Evolutionary conservation across 2,888 invertebrate species (phyloP), one percentile per base, ranked within the genome.

Genomic region (Callosobruchus maculatus): DNA sequence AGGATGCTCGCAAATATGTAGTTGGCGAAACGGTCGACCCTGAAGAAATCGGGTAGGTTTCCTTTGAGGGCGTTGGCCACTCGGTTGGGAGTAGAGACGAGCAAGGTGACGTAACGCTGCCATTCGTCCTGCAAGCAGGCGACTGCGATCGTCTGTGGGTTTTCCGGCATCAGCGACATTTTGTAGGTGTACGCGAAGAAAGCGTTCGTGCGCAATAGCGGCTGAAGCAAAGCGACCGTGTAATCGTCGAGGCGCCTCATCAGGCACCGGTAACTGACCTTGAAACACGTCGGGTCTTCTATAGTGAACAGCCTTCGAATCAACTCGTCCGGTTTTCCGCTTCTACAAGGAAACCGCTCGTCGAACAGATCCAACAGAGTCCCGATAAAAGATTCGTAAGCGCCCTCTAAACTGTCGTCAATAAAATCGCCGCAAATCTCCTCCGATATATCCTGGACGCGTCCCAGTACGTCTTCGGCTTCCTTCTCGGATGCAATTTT

Each of bases 71-170:
- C 89, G 82, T 96, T 96, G 9, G 94, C 93, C 68, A 95, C 87
- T 78, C 92, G 88, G 80, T 89, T 91, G 0, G 95, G 95, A 72
- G 95, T 80, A 0, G 93, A 92, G 7, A 91, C 86, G 72, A 95
- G 80, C 70, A 90, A 80, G 82, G 93, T 93, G 0, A 93, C 88
- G 22, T 89, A 90, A 66, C 87, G 88, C 75, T 89, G 88, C 80
- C 79, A 82, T 66, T 49, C 49, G 13, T 49, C 30, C 30, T 30
- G 4, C 30, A 30, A 30, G 30, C 30, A 30, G 3, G 30, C 30
- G 4, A 30, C 4, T n/a, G n/a, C n/a, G n/a, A n/a, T n/a, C n/a
- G n/a, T n/a, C n/a, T n/a, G n/a, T n/a, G n/a, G n/a, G n/a, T n/a
- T 4, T 26, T 49, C 49, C 49, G 49, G 5, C 18, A 49, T 49